Percentiles rank a stretch among this genome's conserved stretches.
These are phyloP conservation scores for Mycteria americana DNA, from an alignment of 2,797 vertebrate species.

Conservation along the genomic window DNA sequence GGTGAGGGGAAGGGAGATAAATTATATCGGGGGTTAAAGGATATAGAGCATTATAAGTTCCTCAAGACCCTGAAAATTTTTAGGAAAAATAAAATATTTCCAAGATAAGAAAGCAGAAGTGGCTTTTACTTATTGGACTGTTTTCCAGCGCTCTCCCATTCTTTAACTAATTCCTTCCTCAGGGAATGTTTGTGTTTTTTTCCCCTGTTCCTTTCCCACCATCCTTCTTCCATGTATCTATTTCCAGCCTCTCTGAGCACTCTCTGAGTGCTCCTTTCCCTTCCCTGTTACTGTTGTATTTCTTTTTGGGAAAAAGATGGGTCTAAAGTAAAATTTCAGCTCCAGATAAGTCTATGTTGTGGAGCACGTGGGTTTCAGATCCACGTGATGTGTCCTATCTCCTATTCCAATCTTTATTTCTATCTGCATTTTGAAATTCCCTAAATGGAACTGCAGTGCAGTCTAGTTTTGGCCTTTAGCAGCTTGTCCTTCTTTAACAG, in stretches of 20 bases:
- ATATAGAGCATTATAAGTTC: not conserved
- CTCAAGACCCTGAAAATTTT: not conserved
- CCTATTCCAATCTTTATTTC: not conserved
- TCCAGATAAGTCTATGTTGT: rapidly evolving
- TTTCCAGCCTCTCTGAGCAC: not conserved
- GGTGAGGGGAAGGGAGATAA: not conserved
- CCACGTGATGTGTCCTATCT: not conserved
- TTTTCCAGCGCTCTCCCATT: not conserved
- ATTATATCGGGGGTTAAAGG: not conserved
- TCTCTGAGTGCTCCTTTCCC: not conserved
- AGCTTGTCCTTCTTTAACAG: not conserved
- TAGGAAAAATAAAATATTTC: not conserved
- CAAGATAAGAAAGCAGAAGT: not conserved
- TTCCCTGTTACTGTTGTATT: not conserved
- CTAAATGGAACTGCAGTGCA: not conserved
- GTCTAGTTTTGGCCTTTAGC: not conserved
- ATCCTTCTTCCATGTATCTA: not conserved
- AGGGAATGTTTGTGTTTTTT: not conserved
- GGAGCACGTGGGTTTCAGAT: not conserved
- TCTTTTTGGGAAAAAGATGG: not conserved
- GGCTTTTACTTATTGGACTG: not conserved
- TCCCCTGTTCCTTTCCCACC: not conserved
- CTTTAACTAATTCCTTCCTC: not conserved
- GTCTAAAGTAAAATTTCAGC: not conserved
- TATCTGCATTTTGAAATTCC: not conserved